Evolutionary conservation across 2,113 vertebrate genomes (phyloP).

Genomic region (Lepidothrix coronata): DNA sequence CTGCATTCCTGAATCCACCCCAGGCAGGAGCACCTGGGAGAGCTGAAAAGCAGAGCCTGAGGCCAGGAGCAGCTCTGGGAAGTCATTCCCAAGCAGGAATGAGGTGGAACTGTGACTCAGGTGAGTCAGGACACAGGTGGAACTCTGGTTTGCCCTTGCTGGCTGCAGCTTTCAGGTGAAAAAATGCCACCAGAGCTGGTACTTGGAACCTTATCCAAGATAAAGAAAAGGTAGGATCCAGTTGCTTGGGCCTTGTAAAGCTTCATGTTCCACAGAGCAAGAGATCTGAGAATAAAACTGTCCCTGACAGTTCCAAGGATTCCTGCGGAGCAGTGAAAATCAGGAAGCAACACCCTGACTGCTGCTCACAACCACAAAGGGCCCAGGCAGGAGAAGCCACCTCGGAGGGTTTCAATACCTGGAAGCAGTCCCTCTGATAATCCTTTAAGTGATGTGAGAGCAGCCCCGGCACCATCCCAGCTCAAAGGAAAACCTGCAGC

Average conservation of each 20-base stretch:
- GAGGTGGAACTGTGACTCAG: background rate
- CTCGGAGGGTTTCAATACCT: background rate
- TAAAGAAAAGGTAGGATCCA: rapidly evolving
- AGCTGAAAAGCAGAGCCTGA: background rate
- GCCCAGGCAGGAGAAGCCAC: background rate
- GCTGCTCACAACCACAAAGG: background rate
- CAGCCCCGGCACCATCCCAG: background rate
- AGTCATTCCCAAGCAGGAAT: background rate
- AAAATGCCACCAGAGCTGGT: background rate
- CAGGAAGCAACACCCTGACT: rapidly evolving
- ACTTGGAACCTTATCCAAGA: background rate
- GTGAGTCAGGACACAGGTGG: background rate
- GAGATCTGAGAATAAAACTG: background rate
- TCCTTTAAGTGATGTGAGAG: background rate
- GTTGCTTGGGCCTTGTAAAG: background rate
- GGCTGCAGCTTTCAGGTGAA: background rate
- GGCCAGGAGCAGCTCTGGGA: background rate
- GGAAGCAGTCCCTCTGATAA: background rate
- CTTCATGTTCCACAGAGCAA: background rate
- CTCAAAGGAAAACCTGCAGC: background rate
- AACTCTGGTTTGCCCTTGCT: background rate
- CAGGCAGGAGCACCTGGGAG: background rate
- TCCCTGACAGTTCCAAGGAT: background rate
- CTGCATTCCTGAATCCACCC: background rate
- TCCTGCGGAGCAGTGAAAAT: background rate